Evolutionary conservation across 2,797 vertebrate genomes (phyloP), one percentile per base, ranked within the genome.

Genomic region (Strix occidentalis): DNA sequence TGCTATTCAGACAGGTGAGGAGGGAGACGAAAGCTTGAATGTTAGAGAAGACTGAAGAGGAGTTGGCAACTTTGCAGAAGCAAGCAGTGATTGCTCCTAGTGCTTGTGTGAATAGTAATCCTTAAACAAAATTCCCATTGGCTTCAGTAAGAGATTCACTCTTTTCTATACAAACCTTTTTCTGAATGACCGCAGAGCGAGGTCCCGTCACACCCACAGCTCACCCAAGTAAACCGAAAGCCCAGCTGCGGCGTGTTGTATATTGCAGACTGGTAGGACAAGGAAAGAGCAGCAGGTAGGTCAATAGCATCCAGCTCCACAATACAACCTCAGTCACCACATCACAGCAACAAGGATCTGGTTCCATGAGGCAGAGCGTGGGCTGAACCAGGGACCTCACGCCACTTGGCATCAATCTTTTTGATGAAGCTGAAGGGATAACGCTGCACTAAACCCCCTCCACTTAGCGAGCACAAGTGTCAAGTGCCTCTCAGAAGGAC

Each of bases 351-450:
- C 41, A 17, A 25, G 25, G 2, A 6, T 8, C 14, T 4, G 29
- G 41, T 33, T 37, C 65, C 7, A 2, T 0, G 6, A 21, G 51
- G 8, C 57, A 10, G 51, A 61, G 65, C 41, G 39, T 0, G 6
- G 70, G 18, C 0, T 4, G 46, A 50, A 39, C 6, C 0, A 0
- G 37, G 65, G 35, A 39, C 28, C 60, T 57, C 6, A 0, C 48
- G n/a, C 10, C 28, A 51, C 85, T 5, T 17, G 41, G 24, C 24
- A 45, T 35, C 43, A 33, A 15, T 11, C 20, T 17, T 61, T 28
- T 33, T 5, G 13, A 29, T 4, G 48, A 75, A 75, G 76, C 54
- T n/a, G 63, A 29, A 75, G 45, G 56, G 51, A 39, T 8, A 16
- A 35, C 0, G 6, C 33, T 29, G 20, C 48, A 4, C 16, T 26